phyloP scores from a whole-genome alignment of 2,888 invertebrate species.

The Caenorhabditis wallacei region DNA sequence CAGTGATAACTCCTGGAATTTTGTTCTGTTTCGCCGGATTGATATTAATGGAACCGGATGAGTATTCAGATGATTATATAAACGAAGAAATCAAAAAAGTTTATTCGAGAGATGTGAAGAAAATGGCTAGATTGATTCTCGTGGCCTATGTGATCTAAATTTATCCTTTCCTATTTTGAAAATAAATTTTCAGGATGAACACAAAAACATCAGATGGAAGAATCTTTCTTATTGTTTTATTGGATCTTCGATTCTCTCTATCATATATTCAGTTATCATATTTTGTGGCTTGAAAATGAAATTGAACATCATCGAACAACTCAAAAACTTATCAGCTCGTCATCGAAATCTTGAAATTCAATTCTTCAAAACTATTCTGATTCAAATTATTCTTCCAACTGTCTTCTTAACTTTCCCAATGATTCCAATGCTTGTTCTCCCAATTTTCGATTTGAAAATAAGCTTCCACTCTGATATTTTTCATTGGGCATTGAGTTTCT shows the following conservation, averaged over 20 bases:
- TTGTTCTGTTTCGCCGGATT: not conserved
- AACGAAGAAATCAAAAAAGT: not conserved
- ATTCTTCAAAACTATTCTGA: constrained; percentile 25
- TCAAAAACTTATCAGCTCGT: constrained; percentile 22
- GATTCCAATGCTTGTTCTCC: constrained; percentile 3
- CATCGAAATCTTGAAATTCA: constrained; percentile 33
- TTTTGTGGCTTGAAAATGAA: constrained; percentile 37
- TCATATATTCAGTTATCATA: constrained; percentile 14
- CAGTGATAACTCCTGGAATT: constrained; percentile 5
- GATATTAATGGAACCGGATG: constrained; percentile 17
- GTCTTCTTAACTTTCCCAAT: constrained; percentile 28
- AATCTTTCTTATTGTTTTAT: constrained; percentile 10
- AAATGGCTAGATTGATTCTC: constrained; percentile 4
- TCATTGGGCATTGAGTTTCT: constrained; percentile 19
- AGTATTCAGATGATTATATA: constrained; percentile 13
- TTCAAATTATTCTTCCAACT: constrained; percentile 21
- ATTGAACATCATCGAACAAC: constrained; percentile 9
- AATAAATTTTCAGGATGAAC: constrained; percentile 3
- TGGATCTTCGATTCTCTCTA: constrained; percentile 15
- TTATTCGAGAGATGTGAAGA: constrained; percentile 1
- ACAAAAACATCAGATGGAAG: constrained; percentile 25
- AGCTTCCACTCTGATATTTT: constrained; percentile 17
- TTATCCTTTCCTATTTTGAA: not conserved
- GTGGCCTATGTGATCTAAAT: not conserved
- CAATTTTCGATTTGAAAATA: constrained; percentile 21